These are phyloP conservation scores for Mastomys natalensis DNA, from an alignment of 2,113 vertebrate species.

Conservation along the genomic window DNA sequence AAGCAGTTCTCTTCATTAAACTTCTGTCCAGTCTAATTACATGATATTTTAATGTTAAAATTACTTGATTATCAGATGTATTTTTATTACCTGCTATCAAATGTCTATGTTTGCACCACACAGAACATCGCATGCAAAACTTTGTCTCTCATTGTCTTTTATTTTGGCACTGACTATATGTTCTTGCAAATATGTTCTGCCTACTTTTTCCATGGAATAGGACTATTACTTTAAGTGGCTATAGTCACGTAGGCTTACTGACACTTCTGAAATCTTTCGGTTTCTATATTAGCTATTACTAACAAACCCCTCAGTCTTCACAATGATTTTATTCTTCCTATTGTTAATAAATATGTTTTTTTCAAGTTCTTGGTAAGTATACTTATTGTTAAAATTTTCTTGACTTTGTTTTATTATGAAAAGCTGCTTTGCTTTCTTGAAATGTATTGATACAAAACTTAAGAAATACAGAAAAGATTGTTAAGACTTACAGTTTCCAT, in stretches of 20 bases:
- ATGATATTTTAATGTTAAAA: not conserved
- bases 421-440: not conserved
- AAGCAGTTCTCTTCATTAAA: not conserved
- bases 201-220: not conserved
- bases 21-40: not conserved
- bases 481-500: not conserved
- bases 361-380: not conserved
- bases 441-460: not conserved
- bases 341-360: not conserved
- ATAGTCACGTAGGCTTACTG: not conserved
- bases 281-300: not conserved
- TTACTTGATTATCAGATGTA: not conserved
- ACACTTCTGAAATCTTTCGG: not conserved
- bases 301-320: not conserved
- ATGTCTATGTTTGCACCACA: not conserved
- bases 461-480: not conserved
- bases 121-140: not conserved
- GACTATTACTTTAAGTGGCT: not conserved
- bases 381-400: slow-evolving; percentile 2
- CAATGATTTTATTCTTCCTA: not conserved
- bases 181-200: not conserved
- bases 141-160: not conserved
- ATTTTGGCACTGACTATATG: not conserved
- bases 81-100: not conserved
- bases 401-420: slow-evolving; percentile 8